A percentile compares a stretch with the other conserved stretches of the same genome.
These are phyloP conservation scores for Nothocercus julius DNA, from an alignment of 2,113 vertebrate species.

Conservation along the genomic window DNA sequence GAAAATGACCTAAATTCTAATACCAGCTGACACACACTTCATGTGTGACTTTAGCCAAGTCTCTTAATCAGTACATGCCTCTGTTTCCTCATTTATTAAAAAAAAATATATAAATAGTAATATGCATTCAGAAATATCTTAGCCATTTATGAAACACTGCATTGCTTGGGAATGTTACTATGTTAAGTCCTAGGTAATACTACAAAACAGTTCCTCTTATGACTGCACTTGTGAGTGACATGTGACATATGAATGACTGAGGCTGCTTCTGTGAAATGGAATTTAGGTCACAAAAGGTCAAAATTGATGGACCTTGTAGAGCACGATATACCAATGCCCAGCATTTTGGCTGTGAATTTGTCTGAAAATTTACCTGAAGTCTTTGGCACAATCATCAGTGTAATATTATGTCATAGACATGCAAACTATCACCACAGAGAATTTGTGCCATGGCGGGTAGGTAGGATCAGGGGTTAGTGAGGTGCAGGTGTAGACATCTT, in stretches of 20 bases:
- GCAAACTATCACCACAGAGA: not conserved
- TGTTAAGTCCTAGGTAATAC: not conserved
- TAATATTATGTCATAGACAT: not conserved
- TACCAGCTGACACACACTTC: not conserved
- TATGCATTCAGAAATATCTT: slow-evolving; percentile 10
- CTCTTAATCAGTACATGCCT: not conserved
- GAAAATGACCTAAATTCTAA: slow-evolving; percentile 18
- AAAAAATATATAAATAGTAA: not conserved
- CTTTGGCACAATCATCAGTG: not conserved
- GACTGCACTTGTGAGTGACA: not conserved
- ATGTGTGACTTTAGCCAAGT: slow-evolving; percentile 34
- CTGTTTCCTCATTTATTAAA: not conserved
- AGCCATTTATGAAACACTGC: not conserved
- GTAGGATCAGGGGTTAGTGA: not conserved
- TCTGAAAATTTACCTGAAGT: not conserved
- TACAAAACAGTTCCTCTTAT: not conserved
- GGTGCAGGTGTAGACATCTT: not conserved
- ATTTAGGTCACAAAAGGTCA: not conserved
- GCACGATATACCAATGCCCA: not conserved
- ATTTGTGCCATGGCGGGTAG: not conserved
- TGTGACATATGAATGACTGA: not conserved
- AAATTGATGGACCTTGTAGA: not conserved
- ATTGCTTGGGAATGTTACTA: slow-evolving; percentile 9
- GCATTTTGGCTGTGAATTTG: not conserved
- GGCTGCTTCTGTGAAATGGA: not conserved